These are phyloP conservation scores for Vanessa atalanta DNA, from an alignment of 1,140 invertebrate genomes.

Conservation along the genomic window DNA sequence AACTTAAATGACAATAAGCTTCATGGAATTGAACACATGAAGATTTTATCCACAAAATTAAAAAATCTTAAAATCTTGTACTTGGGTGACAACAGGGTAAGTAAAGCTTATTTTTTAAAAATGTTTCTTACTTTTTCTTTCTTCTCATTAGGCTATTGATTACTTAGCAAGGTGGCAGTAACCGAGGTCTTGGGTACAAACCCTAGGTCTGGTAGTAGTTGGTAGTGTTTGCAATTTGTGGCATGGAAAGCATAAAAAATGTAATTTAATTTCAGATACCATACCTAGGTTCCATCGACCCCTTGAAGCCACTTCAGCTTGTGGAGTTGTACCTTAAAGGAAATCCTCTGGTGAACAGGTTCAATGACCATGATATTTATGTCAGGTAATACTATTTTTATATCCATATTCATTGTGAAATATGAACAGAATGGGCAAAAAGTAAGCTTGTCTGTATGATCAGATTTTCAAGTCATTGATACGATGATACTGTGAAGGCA, in stretches of 20 bases:
- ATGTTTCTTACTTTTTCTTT: too few relatives aligned
- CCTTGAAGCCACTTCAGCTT: slow-evolving; percentile 86
- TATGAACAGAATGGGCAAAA: not conserved
- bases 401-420: not conserved
- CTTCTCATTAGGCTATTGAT: too few relatives aligned
- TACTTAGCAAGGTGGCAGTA: too few relatives aligned
- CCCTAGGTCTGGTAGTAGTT: too few relatives aligned
- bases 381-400: slow-evolving; percentile 86
- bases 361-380: slow-evolving; percentile 88
- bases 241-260: not conserved
- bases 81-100: slow-evolving; percentile 91
- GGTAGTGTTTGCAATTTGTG: too few relatives aligned
- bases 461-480: not conserved
- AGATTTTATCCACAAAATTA: slow-evolving; percentile 83
- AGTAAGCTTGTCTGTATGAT: slow-evolving; percentile 1
- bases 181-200: too few relatives aligned
- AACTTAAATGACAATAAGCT: slow-evolving; percentile 93
- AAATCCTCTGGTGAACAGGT: slow-evolving; percentile 90
- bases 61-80: slow-evolving; percentile 90
- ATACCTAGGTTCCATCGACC: slow-evolving; percentile 85
- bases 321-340: slow-evolving; percentile 89
- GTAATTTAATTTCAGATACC: slow-evolving; percentile 82
- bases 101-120: slow-evolving; percentile 34
- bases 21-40: slow-evolving; percentile 84
- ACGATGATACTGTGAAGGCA: not conserved